phyloP scores from a whole-genome alignment of 2,888 invertebrate species.

The Syritta pipiens region DNA sequence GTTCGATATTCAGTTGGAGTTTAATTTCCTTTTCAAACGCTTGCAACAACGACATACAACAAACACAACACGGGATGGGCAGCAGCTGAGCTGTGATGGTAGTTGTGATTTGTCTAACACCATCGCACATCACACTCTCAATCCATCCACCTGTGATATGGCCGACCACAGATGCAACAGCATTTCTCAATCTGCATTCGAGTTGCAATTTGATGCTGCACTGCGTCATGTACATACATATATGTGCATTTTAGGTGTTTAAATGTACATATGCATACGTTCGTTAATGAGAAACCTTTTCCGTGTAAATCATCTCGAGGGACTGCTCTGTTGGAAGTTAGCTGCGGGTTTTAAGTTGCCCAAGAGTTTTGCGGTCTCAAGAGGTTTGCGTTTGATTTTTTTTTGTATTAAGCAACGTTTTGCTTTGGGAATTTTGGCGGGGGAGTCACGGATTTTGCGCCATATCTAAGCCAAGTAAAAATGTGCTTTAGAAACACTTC shows the following conservation, averaged over 20 bases:
- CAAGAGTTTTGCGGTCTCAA: neutral
- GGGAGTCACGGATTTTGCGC: neutral
- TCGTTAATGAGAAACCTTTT: slow-evolving; percentile 25
- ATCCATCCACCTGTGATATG: slow-evolving; percentile 21
- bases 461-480: neutral
- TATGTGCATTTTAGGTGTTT: neutral
- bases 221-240: slow-evolving; percentile 18
- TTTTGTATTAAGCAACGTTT: neutral
- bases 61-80: too few species aligned
- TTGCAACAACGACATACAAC: too few species aligned
- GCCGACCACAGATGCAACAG: slow-evolving; percentile 39
- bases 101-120: too few species aligned
- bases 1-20: too few species aligned
- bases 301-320: slow-evolving; percentile 3
- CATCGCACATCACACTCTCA: neutral
- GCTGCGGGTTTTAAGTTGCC: neutral
- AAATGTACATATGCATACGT: slow-evolving; percentile 1
- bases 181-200: slow-evolving; percentile 8
- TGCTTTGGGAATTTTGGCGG: neutral
- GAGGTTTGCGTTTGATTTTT: neutral
- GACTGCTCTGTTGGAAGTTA: slow-evolving; percentile 7
- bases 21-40: too few species aligned
- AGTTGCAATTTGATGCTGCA: slow-evolving; percentile 26
- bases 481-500: neutral
- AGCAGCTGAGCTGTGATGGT: too few species aligned